A percentile compares a stretch with the other conserved stretches of the same genome.
Evolutionary conservation across 2,113 vertebrate species (phyloP).

Genomic region (Galemys pyrenaicus): DNA sequence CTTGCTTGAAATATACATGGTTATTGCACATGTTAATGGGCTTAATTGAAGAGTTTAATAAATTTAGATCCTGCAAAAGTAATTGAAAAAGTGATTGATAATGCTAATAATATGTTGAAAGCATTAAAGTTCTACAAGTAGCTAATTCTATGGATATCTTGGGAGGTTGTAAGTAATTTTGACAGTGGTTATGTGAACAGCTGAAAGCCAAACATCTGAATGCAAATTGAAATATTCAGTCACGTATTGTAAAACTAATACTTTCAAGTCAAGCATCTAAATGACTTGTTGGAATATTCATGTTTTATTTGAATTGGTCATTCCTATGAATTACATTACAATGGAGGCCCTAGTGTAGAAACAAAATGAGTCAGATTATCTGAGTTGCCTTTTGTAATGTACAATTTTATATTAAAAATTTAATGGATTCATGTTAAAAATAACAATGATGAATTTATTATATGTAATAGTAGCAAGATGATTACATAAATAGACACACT

Average conservation of each 20-base stretch:
- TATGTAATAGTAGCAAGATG: not conserved
- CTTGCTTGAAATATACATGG: constrained; percentile 38
- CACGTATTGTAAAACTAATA: not conserved
- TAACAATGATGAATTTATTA: not conserved
- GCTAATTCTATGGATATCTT: constrained; percentile 49
- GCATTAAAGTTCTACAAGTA: constrained; percentile 53
- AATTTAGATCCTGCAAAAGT: constrained; percentile 58
- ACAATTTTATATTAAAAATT: not conserved
- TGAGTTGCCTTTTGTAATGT: not conserved
- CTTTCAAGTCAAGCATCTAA: not conserved
- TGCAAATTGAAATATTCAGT: constrained; percentile 25
- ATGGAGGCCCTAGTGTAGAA: not conserved
- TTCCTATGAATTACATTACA: not conserved
- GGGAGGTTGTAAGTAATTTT: constrained; percentile 40
- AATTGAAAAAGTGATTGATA: constrained; percentile 69
- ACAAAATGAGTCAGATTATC: not conserved
- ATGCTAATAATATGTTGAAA: constrained; percentile 49
- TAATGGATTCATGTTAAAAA: not conserved
- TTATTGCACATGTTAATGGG: constrained; percentile 39
- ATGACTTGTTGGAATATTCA: not conserved
- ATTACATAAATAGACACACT: not conserved
- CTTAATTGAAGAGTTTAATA: constrained; percentile 64
- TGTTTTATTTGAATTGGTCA: not conserved
- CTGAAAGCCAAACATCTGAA: constrained; percentile 38
- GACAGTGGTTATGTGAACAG: not conserved